Evolutionary conservation across 53 echinoderm and acorn worm genomes (phyloP).

Genomic region (Crossaster papposus): DNA sequence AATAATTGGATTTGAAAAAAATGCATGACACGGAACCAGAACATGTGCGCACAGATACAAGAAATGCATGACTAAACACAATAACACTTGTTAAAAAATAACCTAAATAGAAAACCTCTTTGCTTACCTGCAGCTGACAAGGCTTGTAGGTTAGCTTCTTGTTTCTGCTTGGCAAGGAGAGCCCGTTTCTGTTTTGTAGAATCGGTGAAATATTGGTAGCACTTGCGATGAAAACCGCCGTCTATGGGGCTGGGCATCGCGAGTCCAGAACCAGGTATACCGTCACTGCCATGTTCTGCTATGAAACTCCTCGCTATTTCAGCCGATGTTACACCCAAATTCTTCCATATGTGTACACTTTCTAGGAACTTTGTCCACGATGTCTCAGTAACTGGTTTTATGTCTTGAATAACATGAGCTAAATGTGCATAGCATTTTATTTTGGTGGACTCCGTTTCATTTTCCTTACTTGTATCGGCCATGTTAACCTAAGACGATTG

Average conservation of each 20-base stretch:
- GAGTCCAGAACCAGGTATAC: not conserved
- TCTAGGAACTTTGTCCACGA: slow-evolving; percentile 22
- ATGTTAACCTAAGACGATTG: no score
- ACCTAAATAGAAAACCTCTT: not conserved
- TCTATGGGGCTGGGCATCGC: slow-evolving; percentile 29
- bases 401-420: no score
- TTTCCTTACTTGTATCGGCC: no score
- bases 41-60: not conserved
- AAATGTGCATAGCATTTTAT: no score
- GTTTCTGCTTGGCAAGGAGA: slow-evolving; percentile 22
- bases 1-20: no score
- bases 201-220: slow-evolving; percentile 38
- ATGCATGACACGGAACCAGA: no score
- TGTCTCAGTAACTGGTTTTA: slow-evolving; percentile 24
- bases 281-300: not conserved
- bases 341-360: slow-evolving; percentile 18
- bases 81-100: not conserved
- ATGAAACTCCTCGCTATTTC: slow-evolving; percentile 28
- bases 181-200: slow-evolving; percentile 15
- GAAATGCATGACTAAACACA: not conserved
- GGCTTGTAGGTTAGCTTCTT: not conserved
- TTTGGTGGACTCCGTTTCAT: no score
- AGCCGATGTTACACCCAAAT: slow-evolving; percentile 19
- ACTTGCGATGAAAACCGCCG: slow-evolving; percentile 41
- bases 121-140: slow-evolving; percentile 21